Conservation (phyloP, 2,113 vertebrate species). For the Crotalus helleri region DNA sequence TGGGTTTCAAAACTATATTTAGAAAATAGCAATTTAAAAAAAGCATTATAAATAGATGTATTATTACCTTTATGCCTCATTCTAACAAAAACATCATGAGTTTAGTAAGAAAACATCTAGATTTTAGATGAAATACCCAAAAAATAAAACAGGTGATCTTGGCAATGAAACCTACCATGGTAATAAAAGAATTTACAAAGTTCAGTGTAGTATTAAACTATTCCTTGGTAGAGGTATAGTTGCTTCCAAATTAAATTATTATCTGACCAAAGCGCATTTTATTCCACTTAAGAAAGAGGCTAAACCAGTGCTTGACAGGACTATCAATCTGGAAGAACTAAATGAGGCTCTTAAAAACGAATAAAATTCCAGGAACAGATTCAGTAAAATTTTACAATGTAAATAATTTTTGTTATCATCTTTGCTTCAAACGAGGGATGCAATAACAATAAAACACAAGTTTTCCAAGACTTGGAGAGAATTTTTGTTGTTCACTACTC, state of each 20-base stretch:
- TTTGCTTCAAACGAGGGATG: not conserved
- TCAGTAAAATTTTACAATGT: not conserved
- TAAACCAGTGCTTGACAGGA: not conserved
- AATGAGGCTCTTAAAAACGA: not conserved
- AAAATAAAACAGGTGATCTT: not conserved
- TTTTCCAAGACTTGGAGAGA: not conserved
- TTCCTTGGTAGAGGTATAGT: not conserved
- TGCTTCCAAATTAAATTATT: not conserved
- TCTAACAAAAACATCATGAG: not conserved
- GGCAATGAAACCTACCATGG: not conserved
- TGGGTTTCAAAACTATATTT: not conserved
- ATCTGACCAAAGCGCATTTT: not conserved
- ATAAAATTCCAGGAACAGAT: not conserved
- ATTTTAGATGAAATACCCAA: not conserved
- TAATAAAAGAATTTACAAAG: not conserved
- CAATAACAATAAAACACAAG: not conserved
- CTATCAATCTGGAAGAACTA: not conserved
- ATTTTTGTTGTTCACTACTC: not conserved
- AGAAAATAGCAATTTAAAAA: not conserved
- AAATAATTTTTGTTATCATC: not conserved
- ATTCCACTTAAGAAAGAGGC: not conserved
- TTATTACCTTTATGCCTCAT: not conserved
- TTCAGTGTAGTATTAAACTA: not conserved
- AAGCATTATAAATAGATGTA: not conserved
- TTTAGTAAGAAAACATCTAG: not conserved